A percentile compares a stretch with the other conserved stretches of the same genome.
These are phyloP conservation scores for Cosmopolites sordidus DNA, from an alignment of 2,888 invertebrate species.

Conservation along the genomic window DNA sequence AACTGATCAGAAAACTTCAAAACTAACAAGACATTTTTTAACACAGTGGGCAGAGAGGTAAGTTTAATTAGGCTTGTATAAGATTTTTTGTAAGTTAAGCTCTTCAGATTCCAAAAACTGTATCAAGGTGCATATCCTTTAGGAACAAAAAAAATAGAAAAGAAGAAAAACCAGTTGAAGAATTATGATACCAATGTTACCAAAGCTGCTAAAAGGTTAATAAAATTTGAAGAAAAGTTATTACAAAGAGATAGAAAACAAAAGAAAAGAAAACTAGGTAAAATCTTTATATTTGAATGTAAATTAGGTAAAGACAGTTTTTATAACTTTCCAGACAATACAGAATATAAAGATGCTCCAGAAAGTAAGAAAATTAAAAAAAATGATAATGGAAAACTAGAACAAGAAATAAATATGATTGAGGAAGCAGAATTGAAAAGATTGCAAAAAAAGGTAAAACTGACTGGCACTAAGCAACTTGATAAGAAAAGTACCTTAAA, in stretches of 20 bases:
- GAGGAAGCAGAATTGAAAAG: not conserved
- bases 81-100: not conserved
- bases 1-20: constrained; percentile 51
- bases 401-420: not conserved
- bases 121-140: constrained; percentile 64
- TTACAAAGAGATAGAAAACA: constrained; percentile 41
- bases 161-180: constrained; percentile 32
- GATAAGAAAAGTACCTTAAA: constrained; percentile 14
- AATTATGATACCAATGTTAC: constrained; percentile 37
- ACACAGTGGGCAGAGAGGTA: constrained; percentile 53
- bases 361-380: constrained; percentile 2
- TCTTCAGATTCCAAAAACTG: constrained; percentile 56
- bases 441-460: not conserved
- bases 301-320: no score
- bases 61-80: constrained; percentile 27
- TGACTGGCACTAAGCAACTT: constrained; percentile 1
- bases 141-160: constrained; percentile 53
- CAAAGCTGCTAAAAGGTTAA: constrained; percentile 40
- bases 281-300: no score
- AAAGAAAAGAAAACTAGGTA: constrained; percentile 18
- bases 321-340: no score
- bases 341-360: not conserved
- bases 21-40: constrained; percentile 56
- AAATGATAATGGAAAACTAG: constrained; percentile 4
- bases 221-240: constrained; percentile 43